A percentile compares a stretch with the other conserved stretches of the same genome.
Conservation (phyloP, 2,113 vertebrate species). For the Carlito syrichta region DNA sequence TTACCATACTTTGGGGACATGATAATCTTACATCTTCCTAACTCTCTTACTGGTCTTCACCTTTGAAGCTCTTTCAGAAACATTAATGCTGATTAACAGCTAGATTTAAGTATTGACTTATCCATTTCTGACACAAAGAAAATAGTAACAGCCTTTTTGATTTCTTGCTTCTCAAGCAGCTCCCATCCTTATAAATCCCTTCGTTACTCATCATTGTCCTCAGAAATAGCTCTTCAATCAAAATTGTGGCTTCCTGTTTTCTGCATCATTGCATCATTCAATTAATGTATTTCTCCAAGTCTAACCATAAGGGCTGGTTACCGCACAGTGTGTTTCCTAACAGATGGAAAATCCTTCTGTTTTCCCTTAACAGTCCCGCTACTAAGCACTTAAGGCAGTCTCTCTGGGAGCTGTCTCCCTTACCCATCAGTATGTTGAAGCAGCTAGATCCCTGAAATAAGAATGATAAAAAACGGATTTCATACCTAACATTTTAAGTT, state of each 20-base stretch:
- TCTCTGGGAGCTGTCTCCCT: not conserved
- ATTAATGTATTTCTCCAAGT: not conserved
- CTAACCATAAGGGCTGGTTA: not conserved
- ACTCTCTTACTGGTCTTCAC: not conserved
- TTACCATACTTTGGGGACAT: not conserved
- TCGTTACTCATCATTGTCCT: not conserved
- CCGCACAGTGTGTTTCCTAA: not conserved
- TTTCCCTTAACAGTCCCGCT: not conserved
- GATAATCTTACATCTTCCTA: not conserved
- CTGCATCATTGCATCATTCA: not conserved
- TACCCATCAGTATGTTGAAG: not conserved
- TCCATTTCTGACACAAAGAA: not conserved
- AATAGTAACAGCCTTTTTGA: not conserved
- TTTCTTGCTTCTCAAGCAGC: slow-evolving; percentile 17
- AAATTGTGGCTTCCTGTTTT: not conserved
- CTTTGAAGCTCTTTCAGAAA: not conserved
- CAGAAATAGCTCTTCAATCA: not conserved
- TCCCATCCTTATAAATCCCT: not conserved
- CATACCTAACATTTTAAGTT: not conserved
- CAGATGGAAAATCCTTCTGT: not conserved
- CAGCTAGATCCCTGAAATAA: not conserved
- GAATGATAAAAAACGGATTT: not conserved
- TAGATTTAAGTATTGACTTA: not conserved
- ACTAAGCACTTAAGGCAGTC: not conserved
- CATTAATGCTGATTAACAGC: not conserved